phyloP scores from a whole-genome alignment of 2,888 invertebrate species.

The Tuberolachnus salignus region DNA sequence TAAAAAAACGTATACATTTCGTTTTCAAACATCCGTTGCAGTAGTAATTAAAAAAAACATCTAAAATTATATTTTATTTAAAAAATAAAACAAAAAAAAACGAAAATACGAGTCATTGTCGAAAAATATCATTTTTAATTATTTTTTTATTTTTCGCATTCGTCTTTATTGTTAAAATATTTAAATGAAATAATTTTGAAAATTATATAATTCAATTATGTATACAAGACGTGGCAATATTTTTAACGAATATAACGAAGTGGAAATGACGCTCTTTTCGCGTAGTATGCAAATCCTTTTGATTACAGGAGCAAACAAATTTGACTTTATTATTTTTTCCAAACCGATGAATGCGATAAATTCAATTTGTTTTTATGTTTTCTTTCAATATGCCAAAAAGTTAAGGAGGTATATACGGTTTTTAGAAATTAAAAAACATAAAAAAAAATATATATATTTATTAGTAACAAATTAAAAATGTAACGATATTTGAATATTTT shows the following conservation, averaged over 20 bases:
- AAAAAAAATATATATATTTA: no score
- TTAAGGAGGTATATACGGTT: no score
- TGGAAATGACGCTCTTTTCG: neutral
- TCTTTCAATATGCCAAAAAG: no score
- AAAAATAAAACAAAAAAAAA: no score
- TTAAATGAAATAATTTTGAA: neutral
- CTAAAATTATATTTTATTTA: no score
- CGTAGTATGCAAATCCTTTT: constrained; percentile 23
- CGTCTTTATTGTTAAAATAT: neutral
- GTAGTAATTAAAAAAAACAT: no score
- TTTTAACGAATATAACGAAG: neutral
- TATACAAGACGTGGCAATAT: neutral
- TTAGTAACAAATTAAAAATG: no score
- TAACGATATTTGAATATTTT: no score
- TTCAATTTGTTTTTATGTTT: constrained; percentile 41
- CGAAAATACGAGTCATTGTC: neutral
- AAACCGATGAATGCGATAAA: constrained; percentile 14
- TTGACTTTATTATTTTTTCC: constrained; percentile 19
- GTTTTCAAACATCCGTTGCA: no score
- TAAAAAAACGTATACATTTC: no score
- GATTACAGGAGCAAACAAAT: constrained; percentile 31
- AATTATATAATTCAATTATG: neutral
- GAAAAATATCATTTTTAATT: neutral
- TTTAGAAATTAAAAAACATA: no score
- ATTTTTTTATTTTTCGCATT: no score